Evolutionary conservation across 2,888 invertebrate genomes (phyloP), one percentile per base, ranked within the genome.

Genomic region (Agonopterix arenella): DNA sequence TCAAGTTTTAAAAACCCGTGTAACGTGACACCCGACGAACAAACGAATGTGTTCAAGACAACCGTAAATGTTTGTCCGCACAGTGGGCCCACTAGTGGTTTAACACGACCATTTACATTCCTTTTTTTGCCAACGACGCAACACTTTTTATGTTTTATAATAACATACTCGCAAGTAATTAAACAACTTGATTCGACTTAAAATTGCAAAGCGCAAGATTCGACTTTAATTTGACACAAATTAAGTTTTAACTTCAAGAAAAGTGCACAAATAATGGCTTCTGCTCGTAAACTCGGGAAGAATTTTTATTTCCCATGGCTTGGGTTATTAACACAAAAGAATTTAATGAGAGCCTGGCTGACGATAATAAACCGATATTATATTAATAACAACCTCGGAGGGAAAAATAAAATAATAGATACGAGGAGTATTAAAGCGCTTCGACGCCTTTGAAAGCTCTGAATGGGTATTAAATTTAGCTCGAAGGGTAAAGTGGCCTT

Each of bases 1-100:
- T 85, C 84, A 84, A 84, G 75, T 85, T 82, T 81, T 76, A 68
- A 78, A 76, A 76, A 76, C 67, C 62, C 76, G 62, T 84, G 86
- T 86, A 84, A 85, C 73, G 40, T 67, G 84, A 86, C 84, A 85
- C 86, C 76, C 56, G 59, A 57, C 55, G 61, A 62, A 73, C 76
- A 74, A 74, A 77, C 71, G 66, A 67, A 71, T 69, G 68, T 28
- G 59, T 66, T 62, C 58, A 53, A 66, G 68, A 76, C 73, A 69
- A 61, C 66, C 66, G 64, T 74, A 68, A 68, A 70, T 59, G 64
- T 63, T 62, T 62, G 64, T 66, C 50, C 58, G 70, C 74, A 77
- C 79, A 73, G 79, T 80, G 80, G 69, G 61, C 58, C 54, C 58
- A 59, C 59, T 59, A 58, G 59, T 56, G 55, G 56, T 60, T 55